A percentile compares a stretch with the other conserved stretches of the same genome.
phyloP scores from a whole-genome alignment of 2,888 invertebrate genomes.

The Chorisops tibialis region DNA sequence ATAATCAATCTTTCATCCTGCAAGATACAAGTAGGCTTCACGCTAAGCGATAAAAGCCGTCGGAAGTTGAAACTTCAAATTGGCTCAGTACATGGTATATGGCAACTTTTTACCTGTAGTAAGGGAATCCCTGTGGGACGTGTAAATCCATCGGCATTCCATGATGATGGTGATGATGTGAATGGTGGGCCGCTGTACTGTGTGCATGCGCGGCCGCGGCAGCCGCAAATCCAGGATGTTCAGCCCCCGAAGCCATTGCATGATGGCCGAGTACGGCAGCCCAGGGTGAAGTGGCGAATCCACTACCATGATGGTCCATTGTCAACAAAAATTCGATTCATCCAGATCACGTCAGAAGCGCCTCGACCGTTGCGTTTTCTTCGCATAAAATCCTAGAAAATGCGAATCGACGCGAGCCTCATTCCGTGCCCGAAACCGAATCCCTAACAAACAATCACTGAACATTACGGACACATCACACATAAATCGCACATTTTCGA shows the following conservation, averaged over 20 bases:
- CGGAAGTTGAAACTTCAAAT: too few species aligned
- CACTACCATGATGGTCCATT: slow-evolving; percentile 77
- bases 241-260: slow-evolving; percentile 45
- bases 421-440: neutral
- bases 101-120: slow-evolving; percentile 66
- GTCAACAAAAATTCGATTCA: slow-evolving; percentile 13
- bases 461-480: neutral
- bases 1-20: too few species aligned
- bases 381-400: neutral
- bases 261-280: slow-evolving; percentile 70
- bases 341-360: neutral
- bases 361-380: neutral
- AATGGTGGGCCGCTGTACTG: slow-evolving; percentile 52
- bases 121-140: slow-evolving; percentile 87
- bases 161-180: slow-evolving; percentile 55
- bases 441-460: neutral
- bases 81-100: neutral
- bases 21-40: too few species aligned
- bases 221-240: slow-evolving; percentile 43
- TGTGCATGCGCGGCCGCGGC: slow-evolving; percentile 54
- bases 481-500: too few species aligned
- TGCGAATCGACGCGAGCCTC: neutral
- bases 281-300: slow-evolving; percentile 74
- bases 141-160: slow-evolving; percentile 88
- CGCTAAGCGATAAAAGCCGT: too few species aligned